These are phyloP conservation scores for Tortrix viridana DNA, from an alignment of 2,888 invertebrate species.

Conservation along the genomic window DNA sequence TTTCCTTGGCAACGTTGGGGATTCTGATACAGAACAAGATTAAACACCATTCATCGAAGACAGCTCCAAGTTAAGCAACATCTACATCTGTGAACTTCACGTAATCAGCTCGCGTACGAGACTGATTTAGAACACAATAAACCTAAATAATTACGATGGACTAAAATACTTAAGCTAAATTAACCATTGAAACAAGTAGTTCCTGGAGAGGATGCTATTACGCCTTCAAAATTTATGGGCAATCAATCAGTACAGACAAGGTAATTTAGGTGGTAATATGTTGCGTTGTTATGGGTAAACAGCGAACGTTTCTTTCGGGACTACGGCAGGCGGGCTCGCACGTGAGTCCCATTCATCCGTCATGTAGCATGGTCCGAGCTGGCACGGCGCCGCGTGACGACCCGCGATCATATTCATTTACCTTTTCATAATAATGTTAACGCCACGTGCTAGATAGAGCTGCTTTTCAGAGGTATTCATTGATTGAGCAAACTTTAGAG, in stretches of 20 bases:
- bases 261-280: constrained; percentile 46
- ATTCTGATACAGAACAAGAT: constrained; percentile 56
- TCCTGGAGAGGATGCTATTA: constrained; percentile 37
- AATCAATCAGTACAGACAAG: constrained; percentile 45
- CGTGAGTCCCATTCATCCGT: constrained; percentile 77
- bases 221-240: constrained; percentile 48
- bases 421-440: constrained; percentile 25
- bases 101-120: constrained; percentile 3
- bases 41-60: constrained; percentile 55
- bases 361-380: constrained; percentile 71
- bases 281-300: constrained; percentile 36
- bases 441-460: background rate
- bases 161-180: constrained; percentile 27
- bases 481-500: no score
- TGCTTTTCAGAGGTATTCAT: no score
- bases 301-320: constrained; percentile 31
- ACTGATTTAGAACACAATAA: constrained; percentile 5
- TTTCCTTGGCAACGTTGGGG: constrained; percentile 60
- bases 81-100: background rate
- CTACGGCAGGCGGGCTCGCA: constrained; percentile 47
- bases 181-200: constrained; percentile 23
- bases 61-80: constrained; percentile 24
- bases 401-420: constrained; percentile 42
- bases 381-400: constrained; percentile 78
- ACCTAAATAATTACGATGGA: constrained; percentile 5